These are phyloP conservation scores for Drosophila pegasa DNA, from an alignment of 2,888 invertebrate species.

Conservation along the genomic window DNA sequence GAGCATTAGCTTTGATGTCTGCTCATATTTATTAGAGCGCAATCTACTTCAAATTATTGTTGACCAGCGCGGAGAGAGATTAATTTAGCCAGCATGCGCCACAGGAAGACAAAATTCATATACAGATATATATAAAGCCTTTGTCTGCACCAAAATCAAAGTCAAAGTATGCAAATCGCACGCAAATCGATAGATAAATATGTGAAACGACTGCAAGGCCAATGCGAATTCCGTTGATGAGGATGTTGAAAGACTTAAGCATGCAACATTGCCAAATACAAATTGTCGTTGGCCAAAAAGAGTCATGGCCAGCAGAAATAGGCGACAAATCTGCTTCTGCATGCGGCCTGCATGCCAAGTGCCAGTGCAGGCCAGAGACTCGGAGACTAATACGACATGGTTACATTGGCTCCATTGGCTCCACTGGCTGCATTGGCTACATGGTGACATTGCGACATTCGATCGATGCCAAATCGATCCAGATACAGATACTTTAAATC, in stretches of 20 bases:
- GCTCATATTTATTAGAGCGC: constrained; percentile 82
- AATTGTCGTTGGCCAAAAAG: constrained; percentile 69
- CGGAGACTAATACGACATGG: constrained; percentile 5
- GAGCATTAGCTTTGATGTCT: constrained; percentile 82
- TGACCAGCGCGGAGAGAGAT: constrained; percentile 25
- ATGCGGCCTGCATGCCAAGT: constrained; percentile 57
- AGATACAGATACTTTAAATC: constrained; percentile 81
- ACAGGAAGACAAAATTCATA: neutral
- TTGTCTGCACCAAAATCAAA: neutral
- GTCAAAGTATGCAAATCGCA: constrained; percentile 30
- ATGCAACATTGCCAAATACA: constrained; percentile 73
- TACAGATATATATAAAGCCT: neutral
- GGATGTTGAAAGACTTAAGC: constrained; percentile 69
- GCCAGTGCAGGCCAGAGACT: constrained; percentile 14
- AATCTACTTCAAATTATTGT: constrained; percentile 72
- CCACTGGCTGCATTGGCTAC: constrained; percentile 32
- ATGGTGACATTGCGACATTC: constrained; percentile 68
- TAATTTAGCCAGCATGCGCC: constrained; percentile 23
- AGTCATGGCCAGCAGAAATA: constrained; percentile 60
- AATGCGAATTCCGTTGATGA: constrained; percentile 49
- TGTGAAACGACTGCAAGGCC: constrained; percentile 32
- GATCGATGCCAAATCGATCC: constrained; percentile 79
- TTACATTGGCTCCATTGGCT: constrained; percentile 40
- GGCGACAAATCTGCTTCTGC: constrained; percentile 73
- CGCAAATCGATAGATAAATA: constrained; percentile 29